Evolutionary conservation across 2,113 vertebrate genomes (phyloP).

Genomic region (Syngnathus floridae): DNA sequence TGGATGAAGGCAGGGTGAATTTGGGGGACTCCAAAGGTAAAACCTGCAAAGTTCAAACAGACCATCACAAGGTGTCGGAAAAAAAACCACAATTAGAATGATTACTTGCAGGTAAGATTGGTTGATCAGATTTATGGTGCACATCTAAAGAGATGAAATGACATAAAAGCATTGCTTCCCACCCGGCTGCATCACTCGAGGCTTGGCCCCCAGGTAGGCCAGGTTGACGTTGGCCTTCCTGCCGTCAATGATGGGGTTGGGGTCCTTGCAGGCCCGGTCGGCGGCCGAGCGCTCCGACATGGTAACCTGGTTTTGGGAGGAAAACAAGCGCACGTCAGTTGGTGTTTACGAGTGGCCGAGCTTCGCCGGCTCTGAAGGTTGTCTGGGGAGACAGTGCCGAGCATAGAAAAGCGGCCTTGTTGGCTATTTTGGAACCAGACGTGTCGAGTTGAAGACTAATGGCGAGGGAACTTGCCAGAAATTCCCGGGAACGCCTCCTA

Average conservation of each 20-base stretch:
- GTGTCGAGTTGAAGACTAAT: not conserved
- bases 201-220: constrained; percentile 96
- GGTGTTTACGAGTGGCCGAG: not conserved
- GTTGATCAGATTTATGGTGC: too few relatives aligned
- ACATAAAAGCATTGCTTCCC: not conserved
- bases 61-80: not conserved
- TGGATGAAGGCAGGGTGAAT: constrained; percentile 98
- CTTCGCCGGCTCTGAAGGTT: not conserved
- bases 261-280: constrained; percentile 95
- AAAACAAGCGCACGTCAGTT: not conserved
- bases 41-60: constrained; percentile 70
- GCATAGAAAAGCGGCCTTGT: not conserved
- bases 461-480: not conserved
- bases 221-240: constrained; percentile 98
- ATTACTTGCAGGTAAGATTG: not conserved
- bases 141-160: too few relatives aligned
- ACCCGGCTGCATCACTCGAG: constrained; percentile 98
- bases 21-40: constrained; percentile 96
- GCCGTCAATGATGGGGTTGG: constrained; percentile 98
- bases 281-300: constrained; percentile 95
- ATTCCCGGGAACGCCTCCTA: not conserved
- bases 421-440: not conserved
- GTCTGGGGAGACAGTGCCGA: not conserved
- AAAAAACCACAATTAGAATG: not conserved
- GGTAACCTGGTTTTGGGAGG: constrained; percentile 77